Evolutionary conservation across 2,888 invertebrate genomes (phyloP), one percentile per base, ranked within the genome.

Genomic region (Drosophila subquinaria): DNA sequence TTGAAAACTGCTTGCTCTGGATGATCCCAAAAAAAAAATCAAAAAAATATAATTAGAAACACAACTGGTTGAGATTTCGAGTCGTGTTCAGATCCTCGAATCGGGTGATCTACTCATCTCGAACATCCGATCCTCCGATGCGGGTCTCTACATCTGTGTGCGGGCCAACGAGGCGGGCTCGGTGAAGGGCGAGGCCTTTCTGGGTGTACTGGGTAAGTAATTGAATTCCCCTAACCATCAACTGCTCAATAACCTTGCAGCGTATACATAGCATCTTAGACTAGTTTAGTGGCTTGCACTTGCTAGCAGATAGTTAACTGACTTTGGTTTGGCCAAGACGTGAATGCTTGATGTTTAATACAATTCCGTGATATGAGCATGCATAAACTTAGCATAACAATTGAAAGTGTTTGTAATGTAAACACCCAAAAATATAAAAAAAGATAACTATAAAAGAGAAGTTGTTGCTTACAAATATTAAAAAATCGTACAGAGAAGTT

Each of bases 91-190:
- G 94, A 95, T 97, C 60, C 94, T 97, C 78, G 97, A 97, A 74
- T 96, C 95, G 82, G 97, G 97, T 40, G 97, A 97, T 93, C 94
- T 99, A 82, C 94, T 98, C 82, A 96, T 99, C 77, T 96, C 97
- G 6, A 96, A 97, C 69, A 96, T 97, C 3, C 95, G 96, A 72
- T 95, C 96, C 76, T 94, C 95, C 30, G 98, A 99, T 93, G 96
- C 96, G 70, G 99, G 98, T 30, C 95, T 96, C 91, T 99, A 98
- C 93, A 96, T 96, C 10, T 99, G 98, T 92, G 94, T 96, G 51
- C 95, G 98, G 71, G 95, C 96, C 56, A 99, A 99, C 92, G 97
- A 97, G 93, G 97, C 97, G 59, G 99, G 98, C 45, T 95, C 95
- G 76, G 96, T 97, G 35, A 95, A 95, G 79, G 98, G 96, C 64